Conservation (phyloP, 1,140 invertebrate species). For the Papilio glaucus region DNA sequence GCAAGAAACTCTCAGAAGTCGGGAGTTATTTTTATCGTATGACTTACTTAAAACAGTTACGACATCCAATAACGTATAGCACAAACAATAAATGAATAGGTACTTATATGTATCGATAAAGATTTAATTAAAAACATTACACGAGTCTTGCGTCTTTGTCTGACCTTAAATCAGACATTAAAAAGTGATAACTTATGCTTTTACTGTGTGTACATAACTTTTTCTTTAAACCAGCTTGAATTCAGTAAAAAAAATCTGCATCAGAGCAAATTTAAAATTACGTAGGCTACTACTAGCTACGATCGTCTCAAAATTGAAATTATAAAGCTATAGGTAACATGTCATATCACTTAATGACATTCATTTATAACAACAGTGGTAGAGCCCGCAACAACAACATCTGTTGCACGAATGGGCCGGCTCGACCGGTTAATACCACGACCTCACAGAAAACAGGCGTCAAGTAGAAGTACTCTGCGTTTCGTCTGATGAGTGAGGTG, state of each 20-base stretch:
- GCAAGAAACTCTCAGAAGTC: slow-evolving; percentile 26
- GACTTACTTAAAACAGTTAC: slow-evolving; percentile 30
- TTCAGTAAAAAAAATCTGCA: not conserved
- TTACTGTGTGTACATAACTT: not conserved
- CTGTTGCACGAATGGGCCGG: too few relatives aligned
- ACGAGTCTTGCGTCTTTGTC: not conserved
- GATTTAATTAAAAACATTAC: not conserved
- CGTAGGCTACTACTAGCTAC: too few relatives aligned
- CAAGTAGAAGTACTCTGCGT: too few relatives aligned
- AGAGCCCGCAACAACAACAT: too few relatives aligned
- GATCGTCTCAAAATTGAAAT: too few relatives aligned
- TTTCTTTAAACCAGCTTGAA: not conserved
- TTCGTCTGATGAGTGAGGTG: too few relatives aligned
- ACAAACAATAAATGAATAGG: slow-evolving; percentile 20
- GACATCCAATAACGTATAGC: slow-evolving; percentile 14
- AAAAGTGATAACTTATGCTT: not conserved
- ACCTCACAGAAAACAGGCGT: too few relatives aligned
- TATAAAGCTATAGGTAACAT: too few relatives aligned
- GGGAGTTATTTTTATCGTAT: slow-evolving; percentile 35
- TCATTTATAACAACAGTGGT: too few relatives aligned
- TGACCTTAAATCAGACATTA: not conserved
- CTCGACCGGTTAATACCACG: too few relatives aligned
- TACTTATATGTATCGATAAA: not conserved
- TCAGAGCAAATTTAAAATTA: too few relatives aligned
- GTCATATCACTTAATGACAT: too few relatives aligned